Evolutionary conservation across 1,140 invertebrate species (phyloP).

Genomic region (Bombus haemorrhoidalis): DNA sequence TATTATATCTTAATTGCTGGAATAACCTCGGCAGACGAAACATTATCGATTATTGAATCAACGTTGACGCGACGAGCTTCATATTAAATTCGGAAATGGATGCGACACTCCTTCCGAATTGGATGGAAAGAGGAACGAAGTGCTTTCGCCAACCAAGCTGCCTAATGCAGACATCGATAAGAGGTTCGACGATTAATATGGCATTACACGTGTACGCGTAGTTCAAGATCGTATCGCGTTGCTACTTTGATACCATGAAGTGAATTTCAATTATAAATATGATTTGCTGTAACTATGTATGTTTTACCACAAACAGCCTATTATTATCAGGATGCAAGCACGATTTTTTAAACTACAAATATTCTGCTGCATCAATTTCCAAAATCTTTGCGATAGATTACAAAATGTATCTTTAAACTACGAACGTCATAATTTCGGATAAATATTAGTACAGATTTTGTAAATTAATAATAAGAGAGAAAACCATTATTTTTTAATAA

Average conservation of each 20-base stretch:
- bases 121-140: constrained; percentile 28
- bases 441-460: no score
- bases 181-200: constrained; percentile 23
- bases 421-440: no score
- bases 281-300: not conserved
- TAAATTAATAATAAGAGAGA: no score
- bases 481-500: no score
- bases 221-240: not conserved
- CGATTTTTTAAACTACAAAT: not conserved
- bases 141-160: constrained; percentile 34
- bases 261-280: not conserved
- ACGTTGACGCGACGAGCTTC: constrained; percentile 52
- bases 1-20: not conserved
- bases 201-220: constrained; percentile 33
- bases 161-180: constrained; percentile 23
- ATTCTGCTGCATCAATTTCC: not conserved
- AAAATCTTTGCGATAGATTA: not conserved
- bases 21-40: not conserved
- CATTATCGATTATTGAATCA: constrained; percentile 55
- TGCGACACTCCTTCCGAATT: constrained; percentile 41
- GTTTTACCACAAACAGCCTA: not conserved
- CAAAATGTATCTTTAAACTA: not conserved
- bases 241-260: not conserved
- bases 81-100: constrained; percentile 58
- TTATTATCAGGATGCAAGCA: not conserved